Evolutionary conservation across 2,888 invertebrate species (phyloP).

Genomic region (Papilio gigon): DNA sequence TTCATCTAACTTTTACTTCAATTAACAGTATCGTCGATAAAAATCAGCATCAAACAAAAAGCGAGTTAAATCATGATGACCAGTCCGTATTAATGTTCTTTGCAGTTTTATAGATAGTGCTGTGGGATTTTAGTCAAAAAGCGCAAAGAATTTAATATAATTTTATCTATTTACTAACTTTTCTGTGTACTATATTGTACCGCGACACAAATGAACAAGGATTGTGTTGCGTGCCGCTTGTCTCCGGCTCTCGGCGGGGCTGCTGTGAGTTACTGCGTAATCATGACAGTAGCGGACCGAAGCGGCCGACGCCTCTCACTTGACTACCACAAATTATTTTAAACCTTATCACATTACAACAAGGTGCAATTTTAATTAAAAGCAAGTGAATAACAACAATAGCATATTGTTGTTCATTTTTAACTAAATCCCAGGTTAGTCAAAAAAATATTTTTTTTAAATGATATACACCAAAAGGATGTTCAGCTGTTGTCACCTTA

Average conservation of each 20-base stretch:
- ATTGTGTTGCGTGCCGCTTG: conserved; percentile 18
- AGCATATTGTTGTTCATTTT: neutral
- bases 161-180: neutral
- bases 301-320: conserved; percentile 29
- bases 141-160: neutral
- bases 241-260: conserved; percentile 23
- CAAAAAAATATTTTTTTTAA: neutral
- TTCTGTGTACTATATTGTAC: too few species aligned
- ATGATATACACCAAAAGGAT: neutral
- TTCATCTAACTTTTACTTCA: neutral
- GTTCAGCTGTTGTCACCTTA: neutral
- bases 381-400: neutral
- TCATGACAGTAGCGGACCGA: conserved; percentile 20
- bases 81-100: too few species aligned
- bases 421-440: neutral
- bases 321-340: neutral
- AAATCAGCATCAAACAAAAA: too few species aligned
- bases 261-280: conserved; percentile 27
- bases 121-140: too few species aligned
- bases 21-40: neutral
- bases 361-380: neutral
- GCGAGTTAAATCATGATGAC: too few species aligned
- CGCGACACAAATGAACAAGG: conserved; percentile 18
- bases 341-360: neutral
- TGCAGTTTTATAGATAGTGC: too few species aligned